Evolutionary conservation across 1,140 invertebrate genomes (phyloP), one percentile per base, ranked within the genome.

Genomic region (Solenopsis invicta): DNA sequence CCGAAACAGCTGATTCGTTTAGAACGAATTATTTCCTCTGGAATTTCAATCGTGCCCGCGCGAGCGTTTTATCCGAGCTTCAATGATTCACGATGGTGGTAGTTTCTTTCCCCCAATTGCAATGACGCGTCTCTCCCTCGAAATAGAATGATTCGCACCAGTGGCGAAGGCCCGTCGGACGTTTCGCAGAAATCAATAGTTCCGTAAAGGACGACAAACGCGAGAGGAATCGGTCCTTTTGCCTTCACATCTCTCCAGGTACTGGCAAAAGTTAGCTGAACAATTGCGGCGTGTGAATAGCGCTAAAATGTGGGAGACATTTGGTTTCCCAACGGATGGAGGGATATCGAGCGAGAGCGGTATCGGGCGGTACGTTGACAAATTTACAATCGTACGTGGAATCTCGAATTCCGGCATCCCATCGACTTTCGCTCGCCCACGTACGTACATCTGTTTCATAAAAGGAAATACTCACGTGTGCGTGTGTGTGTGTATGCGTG

Each of bases 111-210:
- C 80, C 69, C 72, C 75, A 67, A n/a, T n/a, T n/a, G n/a, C n/a
- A n/a, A 82, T 71, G 81, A 84, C 81, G 56, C 66, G 24, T 62
- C 50, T 34, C 59, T 37, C 82, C 84, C 77, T 76, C 78, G 84
- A 88, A 90, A 88, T 52, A 77, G 77, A 88, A 91, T 90, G 90
- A 90, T 91, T 91, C 90, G 89, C 90, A 80, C 84, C 90, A 88
- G 64, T 75, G 71, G 67, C 87, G 89, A 87, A 85, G 81, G 82
- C 77, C 45, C 66, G 74, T 45, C 67, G 59, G 56, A 89, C 82
- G 87, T 90, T 90, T 92, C 92, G 77, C 64, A 90, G 90, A 92
- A 91, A 93, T 93, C 92, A 93, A 93, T 93, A 93, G 92, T 88
- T 88, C 75, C 72, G 75, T 59, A 62, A 88, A 91, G 85, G 86